Base-by-base conservation (phyloP, 1,140 invertebrate genomes). In the Scaptomyza pallida region DNA sequence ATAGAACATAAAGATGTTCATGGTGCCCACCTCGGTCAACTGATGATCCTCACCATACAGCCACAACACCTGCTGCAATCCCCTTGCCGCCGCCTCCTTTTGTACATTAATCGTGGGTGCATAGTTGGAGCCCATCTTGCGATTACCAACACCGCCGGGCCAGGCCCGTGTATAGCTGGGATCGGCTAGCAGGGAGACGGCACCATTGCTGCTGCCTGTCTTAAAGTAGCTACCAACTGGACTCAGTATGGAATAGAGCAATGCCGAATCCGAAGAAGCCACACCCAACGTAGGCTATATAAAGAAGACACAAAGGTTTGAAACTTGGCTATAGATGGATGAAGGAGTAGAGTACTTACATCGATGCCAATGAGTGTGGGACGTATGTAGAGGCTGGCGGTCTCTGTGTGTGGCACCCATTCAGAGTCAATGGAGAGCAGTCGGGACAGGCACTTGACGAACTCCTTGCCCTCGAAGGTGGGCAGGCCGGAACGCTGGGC, bases 341-440 rank as follows among this genome's bases (percentile, higher is more conserved):
- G 26, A 9, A 30, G 1, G 12, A 19, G 3, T 8, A 6, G 13
- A 48, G 1, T 60, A 93, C 94, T 95, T 93, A 99, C 98, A 93
- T 99, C 98, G 62, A 97, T 98, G 59, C 97, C 98, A 90, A 99
- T 99, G 33, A 99, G 92, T 0, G 99, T 99, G 40, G 99, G 99
- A 81, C 99, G 93, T 63, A 99, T 95, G 90, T 99, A 99, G 4
- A 99, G 93, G 86, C 98, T 98, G 82, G 96, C 96, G 5, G 95
- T 93, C 82, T 96, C 94, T 4, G 95, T 95, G 91, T 98, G 95
- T 2, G 99, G 99, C 5, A 99, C 97, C 99, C 98, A 99, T 92
- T 99, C 97, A 85, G 97, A 95, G 90, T 99, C 99, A 64, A 99
- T 96, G 85, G 94, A 94, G 48, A 99, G 93, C 41, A 99, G 93